phyloP scores from a whole-genome alignment of 2,888 invertebrate species.

The Drosophila mimetica region DNA sequence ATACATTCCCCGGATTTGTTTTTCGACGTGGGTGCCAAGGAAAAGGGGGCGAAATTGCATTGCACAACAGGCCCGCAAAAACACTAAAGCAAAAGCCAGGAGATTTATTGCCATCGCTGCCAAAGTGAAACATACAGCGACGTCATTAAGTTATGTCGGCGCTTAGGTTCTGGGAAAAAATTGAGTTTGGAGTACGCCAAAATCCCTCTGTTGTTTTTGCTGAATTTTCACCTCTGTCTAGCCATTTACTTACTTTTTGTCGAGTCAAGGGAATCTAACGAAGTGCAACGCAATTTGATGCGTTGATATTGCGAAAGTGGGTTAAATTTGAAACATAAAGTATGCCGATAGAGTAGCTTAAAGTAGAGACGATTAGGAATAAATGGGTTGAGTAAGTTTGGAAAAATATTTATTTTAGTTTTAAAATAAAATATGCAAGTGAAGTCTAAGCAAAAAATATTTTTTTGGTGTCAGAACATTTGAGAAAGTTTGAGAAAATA shows the following conservation, averaged over 20 bases:
- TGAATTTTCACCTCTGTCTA: conserved; percentile 10
- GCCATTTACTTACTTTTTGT: neutral
- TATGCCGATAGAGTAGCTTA: neutral
- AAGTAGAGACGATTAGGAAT: neutral
- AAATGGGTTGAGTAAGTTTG: no score
- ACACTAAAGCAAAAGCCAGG: conserved; percentile 29
- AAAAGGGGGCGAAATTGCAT: conserved; percentile 25
- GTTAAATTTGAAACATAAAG: conserved; percentile 2
- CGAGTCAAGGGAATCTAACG: conserved; percentile 8
- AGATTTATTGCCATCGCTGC: conserved; percentile 73
- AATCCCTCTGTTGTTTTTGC: conserved; percentile 19
- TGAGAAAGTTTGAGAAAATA: neutral
- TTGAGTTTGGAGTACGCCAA: neutral
- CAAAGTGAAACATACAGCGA: conserved; percentile 77
- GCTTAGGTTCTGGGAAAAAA: conserved; percentile 35
- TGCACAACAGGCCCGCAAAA: conserved; percentile 27
- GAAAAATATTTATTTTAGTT: neutral
- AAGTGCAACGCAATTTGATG: conserved; percentile 20
- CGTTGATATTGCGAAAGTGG: conserved; percentile 8
- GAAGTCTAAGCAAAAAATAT: neutral
- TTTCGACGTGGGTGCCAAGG: conserved; percentile 37
- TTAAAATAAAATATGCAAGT: neutral
- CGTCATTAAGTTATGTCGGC: conserved; percentile 77
- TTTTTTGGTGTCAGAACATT: no score
- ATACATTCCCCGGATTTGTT: conserved; percentile 62